Base-by-base conservation (phyloP, 2,888 invertebrate species). In the Xylophagus ater region DNA sequence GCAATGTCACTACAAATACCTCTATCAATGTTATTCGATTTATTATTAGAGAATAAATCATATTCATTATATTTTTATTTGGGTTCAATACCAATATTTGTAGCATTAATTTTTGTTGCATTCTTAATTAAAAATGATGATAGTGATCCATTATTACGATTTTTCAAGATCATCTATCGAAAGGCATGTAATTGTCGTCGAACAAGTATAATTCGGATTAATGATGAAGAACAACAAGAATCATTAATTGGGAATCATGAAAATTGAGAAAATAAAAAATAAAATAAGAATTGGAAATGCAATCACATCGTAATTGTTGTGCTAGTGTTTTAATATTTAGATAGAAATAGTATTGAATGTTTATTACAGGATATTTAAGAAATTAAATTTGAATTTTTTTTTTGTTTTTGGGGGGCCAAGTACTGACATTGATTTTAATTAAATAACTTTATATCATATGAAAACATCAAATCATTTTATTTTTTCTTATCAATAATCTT, bases 1-100 rank as follows among this genome's bases (percentile, higher is more conserved):
- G 77, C 89, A 41, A 74, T 93, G 47, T 84, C 85, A 49, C 68
- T 94, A 51, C 84, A 83, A 46, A 82, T 89, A 60, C 96, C 96
- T 38, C 72, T 96, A 66, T 81, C 89, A 23, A 84, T 90, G 75
- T 66, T 85, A 49, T 86, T 84, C 49, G 92, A 93, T 65, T 73
- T 82, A 26, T 56, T 83, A 35, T 62, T 85, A 28, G 80, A 81
- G 58, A 70, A 72, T 50, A 76, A 82, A 49, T 68, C 76, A 12
- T 79, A 76, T 53, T 72, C 78, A 9, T 69, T 70, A 32, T 67
- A 80, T 52, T 85, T 88, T 60, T 84, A 86, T 58, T 62, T 82
- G 31, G 88, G 89, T 20, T 75, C 80, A 4, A 59, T 84, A 44
- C 87, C 87, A 25, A 79, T 87, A 67, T 69, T 87, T 51, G 47